phyloP scores from a whole-genome alignment of 2,113 vertebrate genomes.

The Condylura cristata region DNA sequence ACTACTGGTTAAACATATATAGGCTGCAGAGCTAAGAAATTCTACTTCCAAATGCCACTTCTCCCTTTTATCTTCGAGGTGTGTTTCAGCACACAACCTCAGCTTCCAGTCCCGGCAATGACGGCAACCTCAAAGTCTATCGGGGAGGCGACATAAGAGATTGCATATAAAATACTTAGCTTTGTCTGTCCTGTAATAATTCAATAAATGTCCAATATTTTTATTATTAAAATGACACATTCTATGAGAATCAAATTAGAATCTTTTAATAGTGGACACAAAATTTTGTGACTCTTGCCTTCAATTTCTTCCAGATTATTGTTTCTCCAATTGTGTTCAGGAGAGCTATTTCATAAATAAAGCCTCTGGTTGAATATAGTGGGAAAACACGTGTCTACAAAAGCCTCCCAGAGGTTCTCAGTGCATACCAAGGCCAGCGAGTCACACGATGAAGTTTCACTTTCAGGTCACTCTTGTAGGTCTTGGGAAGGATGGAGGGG shows the following conservation, averaged over 20 bases:
- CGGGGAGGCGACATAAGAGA: constrained; percentile 50
- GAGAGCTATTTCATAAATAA: constrained; percentile 31
- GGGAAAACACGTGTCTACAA: constrained; percentile 1
- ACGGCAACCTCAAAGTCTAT: neutral
- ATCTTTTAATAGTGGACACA: constrained; percentile 13
- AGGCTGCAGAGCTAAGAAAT: constrained; percentile 44
- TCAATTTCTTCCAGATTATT: constrained; percentile 46
- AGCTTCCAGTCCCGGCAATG: constrained; percentile 12
- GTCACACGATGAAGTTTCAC: neutral
- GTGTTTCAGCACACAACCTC: constrained; percentile 2
- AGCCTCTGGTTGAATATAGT: constrained; percentile 4
- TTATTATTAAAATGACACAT: constrained; percentile 41
- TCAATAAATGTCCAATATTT: constrained; percentile 40
- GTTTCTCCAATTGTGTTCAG: constrained; percentile 7
- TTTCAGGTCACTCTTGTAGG: neutral
- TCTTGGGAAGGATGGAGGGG: neutral
- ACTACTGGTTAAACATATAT: neutral
- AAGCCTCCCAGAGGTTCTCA: neutral
- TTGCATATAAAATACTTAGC: constrained; percentile 39
- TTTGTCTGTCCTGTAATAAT: constrained; percentile 41
- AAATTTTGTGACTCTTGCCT: constrained; percentile 17
- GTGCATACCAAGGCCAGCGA: neutral
- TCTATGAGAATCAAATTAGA: constrained; percentile 37
- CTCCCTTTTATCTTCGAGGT: neutral
- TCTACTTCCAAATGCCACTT: constrained; percentile 5